Evolutionary conservation across 2,113 vertebrate species (phyloP).

Genomic region (Trogon melanurus): DNA sequence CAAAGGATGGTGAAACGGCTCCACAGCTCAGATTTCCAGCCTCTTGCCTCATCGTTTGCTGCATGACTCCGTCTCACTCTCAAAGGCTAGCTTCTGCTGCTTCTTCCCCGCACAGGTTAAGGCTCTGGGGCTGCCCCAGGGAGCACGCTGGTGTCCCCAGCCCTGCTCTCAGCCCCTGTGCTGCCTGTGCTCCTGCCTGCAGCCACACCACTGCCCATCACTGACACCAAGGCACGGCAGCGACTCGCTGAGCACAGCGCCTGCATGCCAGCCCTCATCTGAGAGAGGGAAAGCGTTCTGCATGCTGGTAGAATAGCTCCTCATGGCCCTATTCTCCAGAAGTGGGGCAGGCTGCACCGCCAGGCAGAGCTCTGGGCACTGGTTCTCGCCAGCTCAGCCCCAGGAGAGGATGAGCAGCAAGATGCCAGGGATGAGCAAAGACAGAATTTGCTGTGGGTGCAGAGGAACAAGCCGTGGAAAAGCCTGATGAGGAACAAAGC

Average conservation of each 20-base stretch:
- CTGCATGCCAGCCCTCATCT: accelerated
- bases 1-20: constrained; percentile 1
- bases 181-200: neutral
- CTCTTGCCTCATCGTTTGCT: neutral
- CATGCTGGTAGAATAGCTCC: accelerated
- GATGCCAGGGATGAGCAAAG: neutral
- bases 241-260: accelerated
- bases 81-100: accelerated
- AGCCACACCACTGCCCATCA: neutral
- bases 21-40: constrained; percentile 35
- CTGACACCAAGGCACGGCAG: accelerated
- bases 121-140: accelerated
- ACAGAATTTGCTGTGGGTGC: accelerated
- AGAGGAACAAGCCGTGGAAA: neutral
- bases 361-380: accelerated
- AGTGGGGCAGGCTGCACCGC: accelerated
- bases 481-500: neutral
- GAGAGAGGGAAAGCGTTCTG: accelerated
- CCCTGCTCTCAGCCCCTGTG: accelerated
- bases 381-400: neutral
- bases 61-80: accelerated
- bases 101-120: accelerated
- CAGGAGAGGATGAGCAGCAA: neutral
- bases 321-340: neutral
- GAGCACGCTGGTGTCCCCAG: neutral